These are phyloP conservation scores for Lucilia sericata DNA, from an alignment of 1,140 invertebrate genomes.

Conservation along the genomic window DNA sequence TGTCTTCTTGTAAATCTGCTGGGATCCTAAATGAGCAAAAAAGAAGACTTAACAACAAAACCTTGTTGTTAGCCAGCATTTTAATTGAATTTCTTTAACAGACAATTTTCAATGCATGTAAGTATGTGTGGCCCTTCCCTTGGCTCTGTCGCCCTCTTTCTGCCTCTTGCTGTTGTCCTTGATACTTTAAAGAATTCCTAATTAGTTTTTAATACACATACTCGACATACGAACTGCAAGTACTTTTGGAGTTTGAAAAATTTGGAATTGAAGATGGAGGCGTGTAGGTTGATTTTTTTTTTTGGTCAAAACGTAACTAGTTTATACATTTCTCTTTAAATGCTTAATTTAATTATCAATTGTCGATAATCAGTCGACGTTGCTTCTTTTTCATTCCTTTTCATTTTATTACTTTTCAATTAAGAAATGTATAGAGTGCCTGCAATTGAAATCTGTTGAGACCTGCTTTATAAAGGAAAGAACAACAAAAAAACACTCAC, in stretches of 20 bases:
- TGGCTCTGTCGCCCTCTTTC: not conserved
- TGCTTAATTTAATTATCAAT: conserved; percentile 8
- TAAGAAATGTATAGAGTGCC: not conserved
- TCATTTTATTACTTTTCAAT: not conserved
- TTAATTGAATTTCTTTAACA: conserved; percentile 31
- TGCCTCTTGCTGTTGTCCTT: not conserved
- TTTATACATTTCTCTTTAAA: not conserved
- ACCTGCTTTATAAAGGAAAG: not conserved
- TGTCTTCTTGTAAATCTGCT: no score
- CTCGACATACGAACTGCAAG: not conserved
- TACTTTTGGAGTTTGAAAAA: no score
- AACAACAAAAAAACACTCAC: not conserved
- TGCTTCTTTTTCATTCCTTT: not conserved
- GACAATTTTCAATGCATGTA: not conserved
- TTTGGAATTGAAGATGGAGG: no score
- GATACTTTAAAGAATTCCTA: conserved; percentile 5
- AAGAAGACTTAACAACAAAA: not conserved
- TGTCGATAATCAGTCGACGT: not conserved
- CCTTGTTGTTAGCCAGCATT: conserved; percentile 11
- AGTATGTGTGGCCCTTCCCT: not conserved
- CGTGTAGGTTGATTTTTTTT: no score
- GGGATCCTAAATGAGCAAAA: no score
- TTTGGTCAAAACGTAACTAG: not conserved
- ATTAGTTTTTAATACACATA: conserved; percentile 41
- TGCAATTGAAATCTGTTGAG: not conserved